Conservation (phyloP, 2,797 vertebrate species). For the Tadarida brasiliensis region DNA sequence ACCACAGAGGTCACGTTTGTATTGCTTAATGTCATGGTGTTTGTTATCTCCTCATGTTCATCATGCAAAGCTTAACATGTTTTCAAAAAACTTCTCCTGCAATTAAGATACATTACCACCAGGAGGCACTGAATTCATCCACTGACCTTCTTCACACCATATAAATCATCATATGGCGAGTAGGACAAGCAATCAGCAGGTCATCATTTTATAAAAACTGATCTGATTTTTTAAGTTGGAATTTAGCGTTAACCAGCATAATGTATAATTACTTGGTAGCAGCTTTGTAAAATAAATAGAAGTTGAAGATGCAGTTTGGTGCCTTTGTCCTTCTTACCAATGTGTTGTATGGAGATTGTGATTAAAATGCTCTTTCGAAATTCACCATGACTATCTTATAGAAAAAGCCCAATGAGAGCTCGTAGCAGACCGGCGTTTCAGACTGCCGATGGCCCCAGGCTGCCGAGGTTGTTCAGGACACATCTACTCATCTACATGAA, state of each 20-base stretch:
- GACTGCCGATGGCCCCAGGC: not conserved
- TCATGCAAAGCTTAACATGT: not conserved
- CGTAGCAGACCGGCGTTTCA: not conserved
- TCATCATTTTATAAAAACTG: not conserved
- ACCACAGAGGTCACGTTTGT: not conserved
- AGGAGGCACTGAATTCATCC: not conserved
- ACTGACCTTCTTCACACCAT: accelerated
- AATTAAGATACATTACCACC: not conserved
- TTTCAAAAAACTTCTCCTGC: not conserved
- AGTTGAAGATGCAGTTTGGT: not conserved
- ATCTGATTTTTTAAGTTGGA: not conserved
- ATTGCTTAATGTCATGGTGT: not conserved
- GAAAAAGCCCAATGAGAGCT: not conserved
- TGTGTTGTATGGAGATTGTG: not conserved
- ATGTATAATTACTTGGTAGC: not conserved
- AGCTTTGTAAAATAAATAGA: not conserved
- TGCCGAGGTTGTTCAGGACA: not conserved
- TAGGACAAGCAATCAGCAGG: not conserved
- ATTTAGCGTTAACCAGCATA: not conserved
- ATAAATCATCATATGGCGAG: not conserved
- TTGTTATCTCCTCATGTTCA: not conserved
- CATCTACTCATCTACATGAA: not conserved
- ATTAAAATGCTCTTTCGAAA: not conserved
- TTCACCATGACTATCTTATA: not conserved
- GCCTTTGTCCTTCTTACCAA: not conserved